A percentile compares a stretch with the other conserved stretches of the same genome.
Conservation (phyloP, 2,797 vertebrate species). For the Hoplostethus atlanticus region DNA sequence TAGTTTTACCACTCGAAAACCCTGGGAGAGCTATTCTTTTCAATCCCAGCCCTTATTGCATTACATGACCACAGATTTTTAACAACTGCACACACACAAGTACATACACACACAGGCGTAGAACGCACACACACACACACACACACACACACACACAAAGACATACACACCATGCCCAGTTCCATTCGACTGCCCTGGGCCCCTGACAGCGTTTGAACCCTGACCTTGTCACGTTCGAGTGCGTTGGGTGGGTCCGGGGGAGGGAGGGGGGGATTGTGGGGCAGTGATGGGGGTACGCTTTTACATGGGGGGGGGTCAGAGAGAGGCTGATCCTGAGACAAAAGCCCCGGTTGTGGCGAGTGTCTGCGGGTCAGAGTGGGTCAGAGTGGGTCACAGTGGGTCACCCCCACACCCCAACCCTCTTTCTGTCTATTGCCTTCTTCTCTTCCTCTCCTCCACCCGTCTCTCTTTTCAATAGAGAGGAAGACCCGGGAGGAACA, state of each 20-base stretch:
- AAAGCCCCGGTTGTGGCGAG: conserved; percentile 78
- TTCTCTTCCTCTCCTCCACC: conserved; percentile 72
- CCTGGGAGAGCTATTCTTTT: conserved; percentile 71
- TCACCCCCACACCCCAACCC: conserved; percentile 73
- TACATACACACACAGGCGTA: conserved; percentile 29
- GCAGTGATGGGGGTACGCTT: conserved; percentile 59
- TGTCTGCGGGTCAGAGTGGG: conserved; percentile 73
- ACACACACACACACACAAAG: conserved; percentile 36
- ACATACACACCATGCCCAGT: conserved; percentile 58
- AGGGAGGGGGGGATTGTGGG: conserved; percentile 44
- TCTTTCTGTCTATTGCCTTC: conserved; percentile 80
- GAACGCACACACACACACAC: conserved; percentile 1
- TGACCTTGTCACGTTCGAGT: conserved; percentile 85
- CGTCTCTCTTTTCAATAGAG: conserved; percentile 68
- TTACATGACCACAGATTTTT: conserved; percentile 77
- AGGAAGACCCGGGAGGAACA: conserved; percentile 80
- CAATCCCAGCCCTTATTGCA: conserved; percentile 76
- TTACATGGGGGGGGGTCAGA: conserved; percentile 78
- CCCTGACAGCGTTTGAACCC: conserved; percentile 78
- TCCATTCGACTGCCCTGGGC: conserved; percentile 72
- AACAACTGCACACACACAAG: conserved; percentile 63
- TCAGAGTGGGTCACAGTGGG: conserved; percentile 60
- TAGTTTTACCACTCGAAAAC: conserved; percentile 83
- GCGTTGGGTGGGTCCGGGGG: conserved; percentile 37
- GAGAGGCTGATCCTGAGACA: conserved; percentile 73